A percentile compares a stretch with the other conserved stretches of the same genome.
Conservation (phyloP, 2,888 invertebrate species). For the Luperina testacea region DNA sequence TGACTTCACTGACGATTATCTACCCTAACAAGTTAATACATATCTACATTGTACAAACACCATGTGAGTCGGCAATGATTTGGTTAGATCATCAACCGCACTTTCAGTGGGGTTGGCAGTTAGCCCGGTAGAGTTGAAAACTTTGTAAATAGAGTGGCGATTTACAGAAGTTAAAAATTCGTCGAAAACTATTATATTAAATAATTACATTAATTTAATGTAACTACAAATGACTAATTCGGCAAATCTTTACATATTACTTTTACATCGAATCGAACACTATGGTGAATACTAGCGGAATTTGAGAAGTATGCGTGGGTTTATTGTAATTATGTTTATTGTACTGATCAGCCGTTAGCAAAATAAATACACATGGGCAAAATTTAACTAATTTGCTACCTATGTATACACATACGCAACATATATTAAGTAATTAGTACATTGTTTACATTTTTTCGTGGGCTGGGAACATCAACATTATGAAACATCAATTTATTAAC, state of each 20-base stretch:
- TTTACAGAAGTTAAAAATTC: constrained; percentile 80
- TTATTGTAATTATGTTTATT: constrained; percentile 43
- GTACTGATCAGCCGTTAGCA: constrained; percentile 64
- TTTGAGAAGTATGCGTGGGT: constrained; percentile 59
- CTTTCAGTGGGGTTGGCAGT: constrained; percentile 71
- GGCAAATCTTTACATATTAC: constrained; percentile 83
- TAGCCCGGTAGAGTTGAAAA: constrained; percentile 75
- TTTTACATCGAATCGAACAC: constrained; percentile 83
- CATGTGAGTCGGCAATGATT: constrained; percentile 73
- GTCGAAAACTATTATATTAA: constrained; percentile 80
- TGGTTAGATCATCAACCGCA: constrained; percentile 68
- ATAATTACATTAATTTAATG: constrained; percentile 73
- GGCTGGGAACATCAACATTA: constrained; percentile 86
- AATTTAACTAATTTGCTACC: constrained; percentile 61
- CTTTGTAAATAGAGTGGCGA: constrained; percentile 79
- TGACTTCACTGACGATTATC: constrained; percentile 82
- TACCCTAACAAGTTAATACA: constrained; percentile 81
- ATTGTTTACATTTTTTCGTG: constrained; percentile 74
- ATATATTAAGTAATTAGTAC: constrained; percentile 66
- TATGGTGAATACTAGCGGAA: constrained; percentile 81
- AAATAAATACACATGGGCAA: constrained; percentile 65
- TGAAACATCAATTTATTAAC: constrained; percentile 87
- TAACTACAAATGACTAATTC: constrained; percentile 87
- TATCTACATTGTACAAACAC: constrained; percentile 82
- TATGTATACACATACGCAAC: constrained; percentile 61